Conservation (phyloP, 2,888 invertebrate species). For the Protodeltote pygarga region DNA sequence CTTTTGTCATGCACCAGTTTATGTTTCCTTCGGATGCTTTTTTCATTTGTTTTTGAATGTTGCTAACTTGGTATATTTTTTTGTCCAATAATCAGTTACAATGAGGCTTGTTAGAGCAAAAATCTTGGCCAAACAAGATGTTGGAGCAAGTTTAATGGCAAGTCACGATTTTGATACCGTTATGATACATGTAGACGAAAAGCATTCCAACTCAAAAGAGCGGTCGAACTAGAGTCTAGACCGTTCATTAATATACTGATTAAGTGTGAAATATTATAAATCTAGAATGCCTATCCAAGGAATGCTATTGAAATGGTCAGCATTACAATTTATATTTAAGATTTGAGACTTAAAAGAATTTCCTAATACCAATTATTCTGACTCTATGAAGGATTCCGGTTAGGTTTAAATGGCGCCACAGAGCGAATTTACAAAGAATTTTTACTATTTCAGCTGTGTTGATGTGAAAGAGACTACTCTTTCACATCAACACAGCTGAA, state of each 20-base stretch:
- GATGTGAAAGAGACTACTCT: too few relatives aligned
- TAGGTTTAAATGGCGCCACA: too few relatives aligned
- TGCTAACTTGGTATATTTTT: conserved; percentile 12
- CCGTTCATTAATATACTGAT: conserved; percentile 22
- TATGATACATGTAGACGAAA: conserved; percentile 51
- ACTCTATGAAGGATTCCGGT: too few relatives aligned
- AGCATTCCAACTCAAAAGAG: conserved; percentile 41
- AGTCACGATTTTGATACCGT: conserved; percentile 65
- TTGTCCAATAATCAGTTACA: conserved; percentile 24
- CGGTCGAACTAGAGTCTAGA: conserved; percentile 8
- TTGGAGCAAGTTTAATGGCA: conserved; percentile 53
- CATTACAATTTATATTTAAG: not conserved
- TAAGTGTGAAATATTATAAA: conserved; percentile 17
- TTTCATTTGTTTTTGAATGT: conserved; percentile 30
- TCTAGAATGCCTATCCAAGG: conserved; percentile 15
- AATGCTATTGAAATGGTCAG: conserved; percentile 19
- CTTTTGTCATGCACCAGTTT: conserved; percentile 40
- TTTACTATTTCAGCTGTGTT: too few relatives aligned
- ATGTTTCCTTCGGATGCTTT: conserved; percentile 22
- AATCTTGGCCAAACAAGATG: conserved; percentile 45
- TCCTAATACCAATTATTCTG: conserved; percentile 6
- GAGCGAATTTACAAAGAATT: too few relatives aligned
- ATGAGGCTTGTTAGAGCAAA: conserved; percentile 32
- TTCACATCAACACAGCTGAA: too few relatives aligned
- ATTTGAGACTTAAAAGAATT: conserved; percentile 5